Conservation (phyloP, 1,140 invertebrate species). For the Leptopilina clavipes region DNA sequence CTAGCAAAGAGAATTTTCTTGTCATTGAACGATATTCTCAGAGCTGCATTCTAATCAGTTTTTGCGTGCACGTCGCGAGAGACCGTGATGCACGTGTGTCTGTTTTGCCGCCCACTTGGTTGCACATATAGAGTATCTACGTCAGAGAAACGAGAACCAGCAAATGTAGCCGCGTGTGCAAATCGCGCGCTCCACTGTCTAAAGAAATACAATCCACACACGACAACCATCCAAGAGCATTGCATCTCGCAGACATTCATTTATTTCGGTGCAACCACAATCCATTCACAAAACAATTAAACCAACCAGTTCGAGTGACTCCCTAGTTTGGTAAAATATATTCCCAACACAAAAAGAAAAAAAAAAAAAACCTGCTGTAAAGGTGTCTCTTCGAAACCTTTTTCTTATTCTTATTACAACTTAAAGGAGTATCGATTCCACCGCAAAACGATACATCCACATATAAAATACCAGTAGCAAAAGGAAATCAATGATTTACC, state of each 20-base stretch:
- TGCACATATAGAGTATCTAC: slow-evolving; percentile 34
- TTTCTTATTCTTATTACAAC: not conserved
- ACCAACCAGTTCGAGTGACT: too few species aligned
- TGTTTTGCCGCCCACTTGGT: slow-evolving; percentile 30
- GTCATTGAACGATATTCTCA: slow-evolving; percentile 12
- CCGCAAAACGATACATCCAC: not conserved
- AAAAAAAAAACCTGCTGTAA: not conserved
- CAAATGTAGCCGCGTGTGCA: slow-evolving; percentile 34
- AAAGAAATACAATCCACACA: slow-evolving; percentile 14
- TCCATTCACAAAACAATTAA: too few species aligned
- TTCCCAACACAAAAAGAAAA: too few species aligned
- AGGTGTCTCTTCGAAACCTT: slow-evolving; percentile 37
- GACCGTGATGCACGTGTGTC: slow-evolving; percentile 2
- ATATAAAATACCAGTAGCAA: not conserved
- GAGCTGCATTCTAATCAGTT: slow-evolving; percentile 4
- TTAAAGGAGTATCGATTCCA: slow-evolving; percentile 24
- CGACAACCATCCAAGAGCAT: slow-evolving; percentile 2
- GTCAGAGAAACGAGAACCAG: slow-evolving; percentile 8
- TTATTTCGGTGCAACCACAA: slow-evolving; percentile 48
- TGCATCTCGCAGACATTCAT: slow-evolving; percentile 49
- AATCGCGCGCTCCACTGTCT: slow-evolving; percentile 8
- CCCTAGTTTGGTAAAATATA: too few species aligned
- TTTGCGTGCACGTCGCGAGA: slow-evolving; percentile 12
- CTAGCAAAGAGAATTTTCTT: not conserved
- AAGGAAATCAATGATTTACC: slow-evolving; percentile 20